These are phyloP conservation scores for Pogonomyrmex californicus DNA, from an alignment of 1,140 invertebrate genomes.

Conservation along the genomic window DNA sequence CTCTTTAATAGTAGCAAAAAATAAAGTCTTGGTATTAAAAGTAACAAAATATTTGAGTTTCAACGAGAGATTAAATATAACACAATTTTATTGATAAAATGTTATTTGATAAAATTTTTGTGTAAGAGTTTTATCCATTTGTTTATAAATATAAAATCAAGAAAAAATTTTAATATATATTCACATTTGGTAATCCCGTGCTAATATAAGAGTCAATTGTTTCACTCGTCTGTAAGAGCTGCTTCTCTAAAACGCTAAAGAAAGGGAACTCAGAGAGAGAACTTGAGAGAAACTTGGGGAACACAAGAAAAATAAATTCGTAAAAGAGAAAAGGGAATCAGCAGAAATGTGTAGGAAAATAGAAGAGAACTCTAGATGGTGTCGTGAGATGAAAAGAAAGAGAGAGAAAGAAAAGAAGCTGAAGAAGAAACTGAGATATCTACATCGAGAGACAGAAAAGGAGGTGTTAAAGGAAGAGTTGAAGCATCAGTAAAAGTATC, in stretches of 20 bases:
- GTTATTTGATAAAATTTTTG: background rate
- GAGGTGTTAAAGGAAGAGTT: slow-evolving; percentile 12
- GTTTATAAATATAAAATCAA: background rate
- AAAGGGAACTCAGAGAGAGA: background rate
- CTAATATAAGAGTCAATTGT: slow-evolving; percentile 7
- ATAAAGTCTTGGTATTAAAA: background rate
- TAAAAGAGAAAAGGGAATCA: background rate
- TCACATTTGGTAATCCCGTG: background rate
- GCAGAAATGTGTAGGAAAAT: slow-evolving; percentile 41
- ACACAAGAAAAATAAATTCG: slow-evolving; percentile 43
- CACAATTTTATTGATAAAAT: background rate
- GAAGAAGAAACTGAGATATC: slow-evolving; percentile 13
- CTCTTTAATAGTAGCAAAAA: background rate
- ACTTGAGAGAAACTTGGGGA: slow-evolving; percentile 18
- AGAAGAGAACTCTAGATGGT: slow-evolving; percentile 4
- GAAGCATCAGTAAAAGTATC: slow-evolving; percentile 33
- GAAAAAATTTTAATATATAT: background rate
- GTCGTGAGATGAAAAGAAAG: background rate
- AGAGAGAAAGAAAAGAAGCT: background rate
- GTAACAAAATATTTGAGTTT: background rate
- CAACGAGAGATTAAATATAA: background rate
- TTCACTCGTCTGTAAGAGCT: background rate
- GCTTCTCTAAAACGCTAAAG: slow-evolving; percentile 1
- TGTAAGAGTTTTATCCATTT: background rate
- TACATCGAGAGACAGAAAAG: background rate